Evolutionary conservation across 2,113 vertebrate genomes (phyloP).

Genomic region (Podiceps cristatus): DNA sequence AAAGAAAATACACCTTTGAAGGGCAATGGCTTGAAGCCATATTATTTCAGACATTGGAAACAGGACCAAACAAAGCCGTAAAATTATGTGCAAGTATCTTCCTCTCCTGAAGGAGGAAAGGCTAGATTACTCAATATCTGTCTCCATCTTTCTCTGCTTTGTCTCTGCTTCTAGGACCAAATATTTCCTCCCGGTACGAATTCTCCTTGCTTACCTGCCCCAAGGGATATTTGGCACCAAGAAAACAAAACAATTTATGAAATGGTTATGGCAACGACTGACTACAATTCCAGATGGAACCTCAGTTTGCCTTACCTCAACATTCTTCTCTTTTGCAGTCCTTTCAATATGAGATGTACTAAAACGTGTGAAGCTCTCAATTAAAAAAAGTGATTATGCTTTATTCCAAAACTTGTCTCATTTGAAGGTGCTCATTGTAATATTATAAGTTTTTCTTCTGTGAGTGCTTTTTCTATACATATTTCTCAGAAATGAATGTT

Average conservation of each 20-base stretch:
- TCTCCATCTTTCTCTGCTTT: not conserved
- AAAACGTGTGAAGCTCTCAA: not conserved
- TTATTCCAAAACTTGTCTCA: not conserved
- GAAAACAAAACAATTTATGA: not conserved
- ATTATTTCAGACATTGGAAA: not conserved
- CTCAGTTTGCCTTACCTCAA: not conserved
- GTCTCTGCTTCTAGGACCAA: not conserved
- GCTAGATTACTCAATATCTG: not conserved
- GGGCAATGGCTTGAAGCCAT: not conserved
- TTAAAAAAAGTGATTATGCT: not conserved
- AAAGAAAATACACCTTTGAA: not conserved
- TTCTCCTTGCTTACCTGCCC: not conserved
- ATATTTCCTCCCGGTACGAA: not conserved
- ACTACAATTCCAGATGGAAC: not conserved
- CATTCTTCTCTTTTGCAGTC: not conserved
- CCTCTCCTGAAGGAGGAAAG: not conserved
- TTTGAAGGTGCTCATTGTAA: not conserved
- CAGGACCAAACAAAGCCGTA: not conserved
- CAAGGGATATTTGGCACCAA: not conserved
- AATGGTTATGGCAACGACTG: accelerated
- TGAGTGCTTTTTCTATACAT: not conserved
- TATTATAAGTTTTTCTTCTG: not conserved
- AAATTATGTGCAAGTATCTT: not conserved
- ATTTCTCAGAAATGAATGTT: not conserved
- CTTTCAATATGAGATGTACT: not conserved